These are phyloP conservation scores for Mycetomoellerius zeteki DNA, from an alignment of 1,140 invertebrate genomes.

Conservation along the genomic window DNA sequence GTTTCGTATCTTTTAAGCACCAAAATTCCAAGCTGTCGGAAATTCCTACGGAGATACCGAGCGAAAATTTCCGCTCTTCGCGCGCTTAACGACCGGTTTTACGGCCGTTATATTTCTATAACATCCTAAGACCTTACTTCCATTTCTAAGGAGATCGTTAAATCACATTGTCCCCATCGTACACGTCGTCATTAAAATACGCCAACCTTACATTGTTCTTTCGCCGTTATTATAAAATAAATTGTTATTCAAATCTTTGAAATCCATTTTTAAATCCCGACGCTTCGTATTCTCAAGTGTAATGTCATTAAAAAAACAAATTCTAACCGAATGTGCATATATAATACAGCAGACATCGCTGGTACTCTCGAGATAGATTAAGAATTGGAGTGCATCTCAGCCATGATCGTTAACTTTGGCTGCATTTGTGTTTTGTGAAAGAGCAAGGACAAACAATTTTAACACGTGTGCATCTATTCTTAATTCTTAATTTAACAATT, in stretches of 20 bases:
- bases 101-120: constrained; percentile 49
- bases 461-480: not conserved
- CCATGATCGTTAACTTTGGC: not conserved
- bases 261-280: not conserved
- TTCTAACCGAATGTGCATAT: not conserved
- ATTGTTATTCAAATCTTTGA: constrained; percentile 11
- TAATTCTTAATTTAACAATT: not conserved
- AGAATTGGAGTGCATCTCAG: not conserved
- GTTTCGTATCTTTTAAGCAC: constrained; percentile 4
- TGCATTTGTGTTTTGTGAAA: not conserved
- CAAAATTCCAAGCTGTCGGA: constrained; percentile 36
- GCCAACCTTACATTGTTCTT: not conserved
- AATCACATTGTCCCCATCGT: constrained; percentile 21
- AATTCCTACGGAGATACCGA: constrained; percentile 38
- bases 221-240: not conserved
- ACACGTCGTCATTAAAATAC: constrained; percentile 35
- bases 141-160: constrained; percentile 36
- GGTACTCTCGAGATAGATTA: constrained; percentile 4
- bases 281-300: not conserved
- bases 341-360: not conserved
- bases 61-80: constrained; percentile 40
- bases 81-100: constrained; percentile 57
- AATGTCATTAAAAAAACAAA: not conserved
- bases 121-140: not conserved
- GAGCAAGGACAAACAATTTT: too few relatives aligned